phyloP scores from a whole-genome alignment of 2,113 vertebrate genomes.

The Puffinus mauretanicus region DNA sequence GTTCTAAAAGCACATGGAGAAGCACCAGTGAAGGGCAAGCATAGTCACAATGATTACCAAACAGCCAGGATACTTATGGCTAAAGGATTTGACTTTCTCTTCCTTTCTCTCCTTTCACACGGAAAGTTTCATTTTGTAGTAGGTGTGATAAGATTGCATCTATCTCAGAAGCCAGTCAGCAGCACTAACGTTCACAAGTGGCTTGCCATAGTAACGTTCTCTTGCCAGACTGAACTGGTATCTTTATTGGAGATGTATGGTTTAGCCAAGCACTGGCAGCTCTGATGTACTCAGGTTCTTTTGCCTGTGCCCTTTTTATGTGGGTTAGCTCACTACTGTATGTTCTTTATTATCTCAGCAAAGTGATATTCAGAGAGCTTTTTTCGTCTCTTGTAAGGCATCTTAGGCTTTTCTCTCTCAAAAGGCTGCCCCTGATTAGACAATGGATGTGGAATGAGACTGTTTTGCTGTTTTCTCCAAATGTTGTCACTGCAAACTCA shows the following conservation, averaged over 20 bases:
- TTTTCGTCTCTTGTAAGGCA: background rate
- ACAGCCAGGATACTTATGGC: background rate
- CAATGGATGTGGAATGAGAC: background rate
- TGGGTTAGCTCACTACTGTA: background rate
- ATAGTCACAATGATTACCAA: background rate
- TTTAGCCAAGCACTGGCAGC: background rate
- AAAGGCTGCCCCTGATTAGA: background rate
- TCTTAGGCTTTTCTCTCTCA: background rate
- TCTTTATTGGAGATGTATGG: background rate
- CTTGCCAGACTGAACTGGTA: background rate
- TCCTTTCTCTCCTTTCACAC: background rate
- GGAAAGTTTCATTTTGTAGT: background rate
- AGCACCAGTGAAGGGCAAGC: background rate
- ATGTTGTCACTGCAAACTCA: background rate
- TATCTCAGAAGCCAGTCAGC: background rate
- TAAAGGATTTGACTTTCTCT: background rate
- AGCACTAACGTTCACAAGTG: background rate
- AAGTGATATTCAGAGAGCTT: background rate
- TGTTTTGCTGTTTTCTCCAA: constrained; percentile 6
- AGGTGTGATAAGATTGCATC: background rate
- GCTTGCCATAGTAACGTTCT: background rate
- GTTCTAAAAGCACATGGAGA: background rate
- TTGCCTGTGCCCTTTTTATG: background rate
- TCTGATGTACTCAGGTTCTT: background rate
- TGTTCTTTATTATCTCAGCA: background rate